Evolutionary conservation across 1,140 invertebrate species (phyloP).

Genomic region (Diachasma alloeum): DNA sequence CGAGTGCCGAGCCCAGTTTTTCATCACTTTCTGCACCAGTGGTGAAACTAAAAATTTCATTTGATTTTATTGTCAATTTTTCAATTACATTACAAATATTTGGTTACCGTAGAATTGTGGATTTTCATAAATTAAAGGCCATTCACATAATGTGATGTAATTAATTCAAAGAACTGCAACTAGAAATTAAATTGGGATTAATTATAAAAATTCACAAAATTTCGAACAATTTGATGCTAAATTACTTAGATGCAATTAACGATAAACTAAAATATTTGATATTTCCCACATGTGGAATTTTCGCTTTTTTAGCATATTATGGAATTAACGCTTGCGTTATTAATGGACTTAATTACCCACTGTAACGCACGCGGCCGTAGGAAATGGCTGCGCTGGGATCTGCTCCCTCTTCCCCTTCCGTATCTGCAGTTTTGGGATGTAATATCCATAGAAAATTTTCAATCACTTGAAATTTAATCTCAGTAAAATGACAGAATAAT

Average conservation of each 20-base stretch:
- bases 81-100: no score
- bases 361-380: background rate
- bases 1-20: no score
- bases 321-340: conserved; percentile 41
- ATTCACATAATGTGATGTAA: no score
- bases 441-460: background rate
- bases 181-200: no score
- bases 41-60: no score
- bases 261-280: background rate
- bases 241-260: background rate
- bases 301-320: conserved; percentile 12
- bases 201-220: background rate
- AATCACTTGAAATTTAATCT: background rate
- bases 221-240: background rate
- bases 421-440: background rate
- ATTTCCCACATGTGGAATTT: background rate
- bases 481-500: background rate
- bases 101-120: no score
- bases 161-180: no score
- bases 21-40: no score
- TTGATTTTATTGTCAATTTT: no score
- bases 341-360: conserved; percentile 44
- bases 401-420: background rate
- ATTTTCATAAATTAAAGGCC: no score
- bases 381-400: background rate